phyloP scores from a whole-genome alignment of 2,888 invertebrate genomes.

The Blera fallax region DNA sequence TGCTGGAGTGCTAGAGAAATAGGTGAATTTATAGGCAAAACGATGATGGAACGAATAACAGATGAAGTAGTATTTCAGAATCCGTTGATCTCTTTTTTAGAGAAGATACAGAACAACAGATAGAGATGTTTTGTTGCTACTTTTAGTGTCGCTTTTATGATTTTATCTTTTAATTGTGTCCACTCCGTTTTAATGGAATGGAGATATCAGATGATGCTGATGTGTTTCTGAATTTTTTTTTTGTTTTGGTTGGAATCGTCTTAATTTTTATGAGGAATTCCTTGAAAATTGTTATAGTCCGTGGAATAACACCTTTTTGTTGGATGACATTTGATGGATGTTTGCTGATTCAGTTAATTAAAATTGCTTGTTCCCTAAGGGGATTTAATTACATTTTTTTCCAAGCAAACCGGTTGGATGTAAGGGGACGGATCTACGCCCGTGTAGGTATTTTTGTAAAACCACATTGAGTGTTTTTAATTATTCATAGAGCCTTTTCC shows the following conservation, averaged over 20 bases:
- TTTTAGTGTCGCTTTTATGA: constrained; percentile 25
- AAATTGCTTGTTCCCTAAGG: not conserved
- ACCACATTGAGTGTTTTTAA: not conserved
- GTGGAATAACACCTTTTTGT: not conserved
- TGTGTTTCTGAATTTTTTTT: not conserved
- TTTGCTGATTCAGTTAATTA: not conserved
- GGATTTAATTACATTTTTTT: not conserved
- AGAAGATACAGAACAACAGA: not conserved
- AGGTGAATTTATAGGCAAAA: not conserved
- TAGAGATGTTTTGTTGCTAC: not conserved
- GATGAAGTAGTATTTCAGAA: not conserved
- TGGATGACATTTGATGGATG: not conserved
- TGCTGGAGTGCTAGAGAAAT: not conserved
- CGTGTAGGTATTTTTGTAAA: not conserved
- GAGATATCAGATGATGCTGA: constrained; percentile 8
- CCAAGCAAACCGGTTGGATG: not conserved
- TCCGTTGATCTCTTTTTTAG: not conserved
- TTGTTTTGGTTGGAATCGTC: too few species aligned
- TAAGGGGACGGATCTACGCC: too few species aligned
- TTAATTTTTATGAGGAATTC: not conserved
- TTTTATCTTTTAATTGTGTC: constrained; percentile 38
- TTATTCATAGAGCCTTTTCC: too few species aligned
- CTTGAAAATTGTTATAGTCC: not conserved
- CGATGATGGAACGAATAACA: not conserved
- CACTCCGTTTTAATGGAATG: not conserved